Conservation (phyloP, 2,113 vertebrate genomes). For the Halcyon malimbica region DNA sequence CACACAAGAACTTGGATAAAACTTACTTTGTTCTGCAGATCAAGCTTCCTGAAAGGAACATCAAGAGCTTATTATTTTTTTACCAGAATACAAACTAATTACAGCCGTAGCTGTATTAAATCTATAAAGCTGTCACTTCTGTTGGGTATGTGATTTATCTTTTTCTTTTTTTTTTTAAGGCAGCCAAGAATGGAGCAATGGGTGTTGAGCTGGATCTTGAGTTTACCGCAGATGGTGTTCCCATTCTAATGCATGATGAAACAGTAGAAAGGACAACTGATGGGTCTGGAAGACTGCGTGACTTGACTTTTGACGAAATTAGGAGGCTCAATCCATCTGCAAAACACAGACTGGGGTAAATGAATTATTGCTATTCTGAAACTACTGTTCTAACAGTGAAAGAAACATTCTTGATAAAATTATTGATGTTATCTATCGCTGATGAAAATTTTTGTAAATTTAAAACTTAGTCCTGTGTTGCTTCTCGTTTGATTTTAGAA, state of each 20-base stretch:
- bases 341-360: conserved; percentile 90
- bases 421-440: background rate
- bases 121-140: background rate
- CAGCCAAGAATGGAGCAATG: conserved; percentile 88
- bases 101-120: background rate
- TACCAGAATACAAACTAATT: background rate
- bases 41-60: background rate
- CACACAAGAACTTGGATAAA: background rate
- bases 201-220: conserved; percentile 95
- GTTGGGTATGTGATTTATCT: background rate
- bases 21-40: background rate
- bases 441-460: background rate
- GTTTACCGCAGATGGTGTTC: conserved; percentile 90
- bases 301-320: conserved; percentile 85
- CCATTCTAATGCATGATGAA: conserved; percentile 93
- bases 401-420: background rate
- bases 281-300: conserved; percentile 83
- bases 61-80: background rate
- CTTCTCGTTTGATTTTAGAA: background rate
- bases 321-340: conserved; percentile 87
- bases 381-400: background rate
- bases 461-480: background rate
- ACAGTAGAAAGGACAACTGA: conserved; percentile 94
- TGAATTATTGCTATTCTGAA: background rate
- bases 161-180: conserved; percentile 72